Base-by-base conservation (phyloP, 1,140 invertebrate species). In the Cyclargus thomasi region DNA sequence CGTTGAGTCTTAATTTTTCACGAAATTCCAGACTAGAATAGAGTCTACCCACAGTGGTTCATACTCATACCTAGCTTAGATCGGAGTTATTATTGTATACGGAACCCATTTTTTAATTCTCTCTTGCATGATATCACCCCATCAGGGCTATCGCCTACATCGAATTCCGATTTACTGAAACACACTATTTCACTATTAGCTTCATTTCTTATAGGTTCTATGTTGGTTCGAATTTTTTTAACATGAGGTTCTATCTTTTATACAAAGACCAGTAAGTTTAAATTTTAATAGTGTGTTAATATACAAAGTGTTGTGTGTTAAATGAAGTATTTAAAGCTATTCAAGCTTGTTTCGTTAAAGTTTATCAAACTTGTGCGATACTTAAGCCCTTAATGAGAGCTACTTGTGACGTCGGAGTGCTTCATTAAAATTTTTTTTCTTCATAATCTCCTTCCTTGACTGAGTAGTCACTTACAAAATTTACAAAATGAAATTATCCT, bases 181-280 rank as follows among this genome's bases (percentile, higher is more conserved):
- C 39, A 22, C 17, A 68, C 55, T 68, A 65, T 71, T 65, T 62
- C 59, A 55, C 21, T 36, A 68, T 47, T 68, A 68, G 22, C 62
- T 47, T 47, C n/a, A 63, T 29, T 65, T 62, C 39, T 20, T 65
- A 57, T 68, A 55, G n/a, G 59, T 65, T 55, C n/a, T 64, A 71
- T 65, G 64, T 55, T 63, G 59, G 63, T 68, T 70, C 36, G 57
- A n/a, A 64, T 65, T 17, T 66, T 22, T 63, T 22, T 70, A 81
- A 70, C 68, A 85, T 85, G 85, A 80, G 77, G 47, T 85, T 84
- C 68, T 83, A 85, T 64, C 68, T 87, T 72, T 73, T 82, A 64
- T 87, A 85, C 75, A 83, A 76, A 73, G 80, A 85, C 73, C 76
- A 85, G 85, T 87, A 71, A 87, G 78, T 67, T 59, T 0, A 59